Percentiles rank a stretch among this genome's conserved stretches.
Evolutionary conservation across 2,113 vertebrate species (phyloP).

Genomic region (Hystrix brachyura): DNA sequence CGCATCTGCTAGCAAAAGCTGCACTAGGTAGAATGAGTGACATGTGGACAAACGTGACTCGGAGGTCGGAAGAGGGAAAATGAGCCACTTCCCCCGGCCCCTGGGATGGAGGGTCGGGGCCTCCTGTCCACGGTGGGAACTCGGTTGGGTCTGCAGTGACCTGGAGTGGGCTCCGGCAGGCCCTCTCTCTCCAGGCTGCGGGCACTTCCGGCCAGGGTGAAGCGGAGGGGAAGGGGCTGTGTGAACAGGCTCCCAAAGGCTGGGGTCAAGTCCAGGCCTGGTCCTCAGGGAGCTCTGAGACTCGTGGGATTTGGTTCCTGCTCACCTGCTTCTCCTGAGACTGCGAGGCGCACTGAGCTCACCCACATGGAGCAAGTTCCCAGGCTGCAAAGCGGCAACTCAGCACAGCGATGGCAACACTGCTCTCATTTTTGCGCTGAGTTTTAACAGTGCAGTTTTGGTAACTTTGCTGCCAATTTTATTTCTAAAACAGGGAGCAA

Average conservation of each 20-base stretch:
- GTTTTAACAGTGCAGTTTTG: not conserved
- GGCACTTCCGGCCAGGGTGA: not conserved
- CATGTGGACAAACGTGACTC: not conserved
- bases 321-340: not conserved
- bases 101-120: not conserved
- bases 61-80: not conserved
- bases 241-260: not conserved
- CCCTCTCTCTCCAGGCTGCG: not conserved
- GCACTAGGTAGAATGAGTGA: not conserved
- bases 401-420: not conserved
- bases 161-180: not conserved
- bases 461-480: not conserved
- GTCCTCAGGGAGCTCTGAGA: not conserved
- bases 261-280: not conserved
- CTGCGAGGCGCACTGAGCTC: not conserved
- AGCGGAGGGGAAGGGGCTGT: not conserved
- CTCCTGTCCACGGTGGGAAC: not conserved
- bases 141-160: fast-evolving
- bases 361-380: not conserved
- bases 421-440: not conserved
- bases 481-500: not conserved
- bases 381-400: not conserved
- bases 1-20: not conserved
- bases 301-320: not conserved
- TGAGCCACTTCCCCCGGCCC: not conserved